A percentile compares a stretch with the other conserved stretches of the same genome.
Evolutionary conservation across 1,140 invertebrate species (phyloP).

Genomic region (Leptinotarsa undecemlineata): DNA sequence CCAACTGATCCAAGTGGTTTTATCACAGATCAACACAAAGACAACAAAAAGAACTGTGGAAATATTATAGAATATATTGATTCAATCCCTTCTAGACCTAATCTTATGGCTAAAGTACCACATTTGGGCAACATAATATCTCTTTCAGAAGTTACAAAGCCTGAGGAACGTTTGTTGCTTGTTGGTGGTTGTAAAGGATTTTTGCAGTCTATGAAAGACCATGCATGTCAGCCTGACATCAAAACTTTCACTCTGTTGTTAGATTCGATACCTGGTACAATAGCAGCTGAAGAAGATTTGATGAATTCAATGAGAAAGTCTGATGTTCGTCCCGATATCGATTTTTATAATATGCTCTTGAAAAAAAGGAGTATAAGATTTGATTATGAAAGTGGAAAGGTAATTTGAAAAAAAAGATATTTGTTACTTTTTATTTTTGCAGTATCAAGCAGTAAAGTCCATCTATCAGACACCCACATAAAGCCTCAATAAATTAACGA

Average conservation of each 20-base stretch:
- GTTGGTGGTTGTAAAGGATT: slow-evolving; percentile 79
- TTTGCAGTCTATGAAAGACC: slow-evolving; percentile 70
- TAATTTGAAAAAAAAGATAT: slow-evolving; percentile 54
- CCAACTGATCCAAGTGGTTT: too few species aligned
- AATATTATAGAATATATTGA: too few species aligned
- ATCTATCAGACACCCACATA: too few species aligned
- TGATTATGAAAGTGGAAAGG: slow-evolving; percentile 69
- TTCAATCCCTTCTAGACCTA: slow-evolving; percentile 52
- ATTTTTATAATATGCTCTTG: slow-evolving; percentile 86
- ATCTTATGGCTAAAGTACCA: slow-evolving; percentile 62
- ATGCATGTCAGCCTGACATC: slow-evolving; percentile 71
- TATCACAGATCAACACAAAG: too few species aligned
- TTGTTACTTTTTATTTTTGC: not conserved
- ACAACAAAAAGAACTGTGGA: too few species aligned
- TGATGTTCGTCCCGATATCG: slow-evolving; percentile 70
- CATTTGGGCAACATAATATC: slow-evolving; percentile 63
- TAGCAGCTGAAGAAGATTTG: slow-evolving; percentile 68
- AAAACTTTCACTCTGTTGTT: slow-evolving; percentile 80
- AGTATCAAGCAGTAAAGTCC: too few species aligned
- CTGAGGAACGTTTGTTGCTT: slow-evolving; percentile 73
- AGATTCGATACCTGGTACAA: slow-evolving; percentile 68
- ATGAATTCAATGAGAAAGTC: slow-evolving; percentile 63
- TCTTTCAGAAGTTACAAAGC: slow-evolving; percentile 60
- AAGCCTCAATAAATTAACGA: too few species aligned
- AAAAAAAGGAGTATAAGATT: slow-evolving; percentile 71